Percentiles rank a stretch among this genome's conserved stretches.
These are phyloP conservation scores for Hyperoodon ampullatus DNA, from an alignment of 2,113 vertebrate genomes.

Conservation along the genomic window DNA sequence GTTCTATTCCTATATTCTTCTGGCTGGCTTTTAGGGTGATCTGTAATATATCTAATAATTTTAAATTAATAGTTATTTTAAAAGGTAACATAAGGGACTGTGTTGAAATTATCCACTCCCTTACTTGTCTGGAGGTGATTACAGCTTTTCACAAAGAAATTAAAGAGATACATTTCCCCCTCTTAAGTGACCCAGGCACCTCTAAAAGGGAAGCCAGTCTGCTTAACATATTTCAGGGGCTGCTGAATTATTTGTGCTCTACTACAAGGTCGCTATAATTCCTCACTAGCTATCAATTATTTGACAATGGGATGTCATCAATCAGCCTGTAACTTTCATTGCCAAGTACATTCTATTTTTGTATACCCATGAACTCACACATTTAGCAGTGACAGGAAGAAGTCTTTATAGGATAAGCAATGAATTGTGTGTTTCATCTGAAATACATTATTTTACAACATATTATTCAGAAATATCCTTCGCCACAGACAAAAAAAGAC, in stretches of 20 bases:
- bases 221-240: constrained; percentile 69
- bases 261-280: constrained; percentile 73
- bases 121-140: constrained; percentile 5
- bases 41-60: background rate
- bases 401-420: constrained; percentile 66
- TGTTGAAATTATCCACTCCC: background rate
- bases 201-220: background rate
- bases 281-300: constrained; percentile 77
- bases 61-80: background rate
- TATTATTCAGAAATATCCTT: constrained; percentile 51
- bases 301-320: constrained; percentile 63
- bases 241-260: constrained; percentile 65
- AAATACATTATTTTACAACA: constrained; percentile 64
- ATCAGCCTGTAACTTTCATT: constrained; percentile 66
- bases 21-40: background rate
- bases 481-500: constrained; percentile 58
- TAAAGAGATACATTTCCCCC: background rate
- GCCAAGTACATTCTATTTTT: constrained; percentile 74
- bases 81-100: background rate
- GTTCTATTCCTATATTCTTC: background rate
- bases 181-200: constrained; percentile 46
- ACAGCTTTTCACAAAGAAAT: constrained; percentile 17
- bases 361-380: constrained; percentile 70
- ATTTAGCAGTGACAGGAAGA: constrained; percentile 47
- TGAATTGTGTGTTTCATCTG: constrained; percentile 65